These are phyloP conservation scores for Branchinecta lynchi DNA, from an alignment of 1,140 invertebrate species.

Conservation along the genomic window DNA sequence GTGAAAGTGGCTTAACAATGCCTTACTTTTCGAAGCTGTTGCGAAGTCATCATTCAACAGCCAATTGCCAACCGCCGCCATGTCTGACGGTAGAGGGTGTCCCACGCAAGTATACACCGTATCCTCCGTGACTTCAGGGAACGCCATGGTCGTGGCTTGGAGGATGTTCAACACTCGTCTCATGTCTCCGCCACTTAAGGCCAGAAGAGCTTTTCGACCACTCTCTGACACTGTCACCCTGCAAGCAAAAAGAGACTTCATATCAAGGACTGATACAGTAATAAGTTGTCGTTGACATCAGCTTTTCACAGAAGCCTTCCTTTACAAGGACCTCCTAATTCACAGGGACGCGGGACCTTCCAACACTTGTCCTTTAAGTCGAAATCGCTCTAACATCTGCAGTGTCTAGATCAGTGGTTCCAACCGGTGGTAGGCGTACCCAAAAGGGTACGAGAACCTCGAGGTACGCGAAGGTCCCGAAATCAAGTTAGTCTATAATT, in stretches of 20 bases:
- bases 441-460: no score
- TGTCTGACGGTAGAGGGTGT: conserved; percentile 77
- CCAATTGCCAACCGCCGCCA: conserved; percentile 74
- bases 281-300: background rate
- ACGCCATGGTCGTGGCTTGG: conserved; percentile 79
- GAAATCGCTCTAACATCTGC: no score
- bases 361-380: no score
- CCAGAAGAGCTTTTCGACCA: conserved; percentile 77
- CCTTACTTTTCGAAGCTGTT: conserved; percentile 65
- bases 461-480: no score
- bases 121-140: conserved; percentile 64
- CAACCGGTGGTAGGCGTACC: no score
- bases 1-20: no score
- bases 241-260: conserved; percentile 25
- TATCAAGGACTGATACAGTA: background rate
- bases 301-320: no score
- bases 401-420: no score
- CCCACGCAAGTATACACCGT: conserved; percentile 93
- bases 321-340: no score
- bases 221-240: conserved; percentile 73
- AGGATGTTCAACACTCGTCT: conserved; percentile 88
- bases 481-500: no score
- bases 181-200: conserved; percentile 93
- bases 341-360: no score
- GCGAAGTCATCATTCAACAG: conserved; percentile 72